Base-by-base conservation (phyloP, 2,888 invertebrate genomes). In the Thecocarcelia acutangulata region DNA sequence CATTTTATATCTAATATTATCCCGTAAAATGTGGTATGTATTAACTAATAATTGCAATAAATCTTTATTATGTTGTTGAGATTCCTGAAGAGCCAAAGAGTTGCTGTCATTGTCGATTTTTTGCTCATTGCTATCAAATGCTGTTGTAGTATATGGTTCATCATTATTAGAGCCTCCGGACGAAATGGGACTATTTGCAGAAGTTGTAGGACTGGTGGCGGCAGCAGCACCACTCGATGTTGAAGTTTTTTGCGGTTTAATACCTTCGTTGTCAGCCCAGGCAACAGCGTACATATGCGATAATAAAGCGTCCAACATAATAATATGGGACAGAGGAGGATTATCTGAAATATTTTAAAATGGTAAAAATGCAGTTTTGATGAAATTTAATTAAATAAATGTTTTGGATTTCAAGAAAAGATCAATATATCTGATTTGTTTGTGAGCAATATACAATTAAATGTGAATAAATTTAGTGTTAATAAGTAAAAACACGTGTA, bases 261-360 rank as follows among this genome's bases (percentile, higher is more conserved):
- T 85, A 11, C 90, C 91, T 69, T 90, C 90, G 61, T 89, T 89
- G 40, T 88, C 90, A 0, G 90, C 88, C 88, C 90, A 90, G 9
- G 87, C 87, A 6, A 89, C 87, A 2, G 89, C 91, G 63, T 90
- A 89, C 89, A 91, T 89, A 56, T 90, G 90, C 0, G 91, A 88
- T 52, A 91, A 83, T 9, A 91, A 61, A 1, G 89, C 89, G 82
- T 91, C 91, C 13, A 91, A 83, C 2, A 90, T 80, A 11, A 91
- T 86, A 1, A 91, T 85, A 78, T 90, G 88, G 0, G 91, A 90
- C 2, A 91, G 83, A n/a, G 90, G 87, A 0, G 91, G 90, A 84
- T 87, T 88, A 33, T 85, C 87, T 86, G 50, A 69, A 4, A 72
- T 63, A 52, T 48, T 70, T 3, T 15, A 44, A n/a, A 54, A 28